Conservation (phyloP, 1,140 invertebrate genomes). For the Marisa cornuarietis region DNA sequence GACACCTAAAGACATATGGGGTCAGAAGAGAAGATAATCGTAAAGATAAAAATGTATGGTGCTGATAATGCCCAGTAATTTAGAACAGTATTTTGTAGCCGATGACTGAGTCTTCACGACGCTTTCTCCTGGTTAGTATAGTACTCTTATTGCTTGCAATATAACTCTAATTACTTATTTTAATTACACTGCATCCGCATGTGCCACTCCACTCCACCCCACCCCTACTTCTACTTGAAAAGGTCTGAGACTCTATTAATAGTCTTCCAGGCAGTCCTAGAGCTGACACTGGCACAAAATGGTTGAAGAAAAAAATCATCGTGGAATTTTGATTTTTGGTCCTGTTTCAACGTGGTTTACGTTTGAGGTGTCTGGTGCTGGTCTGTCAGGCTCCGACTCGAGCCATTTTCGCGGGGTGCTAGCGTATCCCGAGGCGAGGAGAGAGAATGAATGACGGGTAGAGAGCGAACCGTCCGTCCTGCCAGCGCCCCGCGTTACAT, state of each 20-base stretch:
- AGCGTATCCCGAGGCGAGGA: background rate
- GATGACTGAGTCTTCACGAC: no score
- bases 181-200: background rate
- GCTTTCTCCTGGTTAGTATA: no score
- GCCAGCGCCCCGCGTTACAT: no score
- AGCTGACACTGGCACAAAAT: background rate
- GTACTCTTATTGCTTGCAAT: background rate
- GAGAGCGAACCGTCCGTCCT: no score
- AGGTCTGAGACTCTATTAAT: background rate
- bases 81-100: no score
- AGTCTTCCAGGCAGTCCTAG: background rate
- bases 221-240: background rate
- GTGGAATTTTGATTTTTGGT: conserved; percentile 1
- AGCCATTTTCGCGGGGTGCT: background rate
- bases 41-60: no score
- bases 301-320: no score
- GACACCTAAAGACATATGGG: no score
- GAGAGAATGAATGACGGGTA: background rate
- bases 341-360: conserved; percentile 9
- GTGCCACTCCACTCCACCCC: background rate
- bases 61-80: no score
- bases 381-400: background rate
- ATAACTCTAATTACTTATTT: background rate
- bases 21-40: no score
- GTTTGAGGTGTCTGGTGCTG: background rate